phyloP scores from a whole-genome alignment of 1,140 invertebrate genomes.

The Paralvinella palmiformis region DNA sequence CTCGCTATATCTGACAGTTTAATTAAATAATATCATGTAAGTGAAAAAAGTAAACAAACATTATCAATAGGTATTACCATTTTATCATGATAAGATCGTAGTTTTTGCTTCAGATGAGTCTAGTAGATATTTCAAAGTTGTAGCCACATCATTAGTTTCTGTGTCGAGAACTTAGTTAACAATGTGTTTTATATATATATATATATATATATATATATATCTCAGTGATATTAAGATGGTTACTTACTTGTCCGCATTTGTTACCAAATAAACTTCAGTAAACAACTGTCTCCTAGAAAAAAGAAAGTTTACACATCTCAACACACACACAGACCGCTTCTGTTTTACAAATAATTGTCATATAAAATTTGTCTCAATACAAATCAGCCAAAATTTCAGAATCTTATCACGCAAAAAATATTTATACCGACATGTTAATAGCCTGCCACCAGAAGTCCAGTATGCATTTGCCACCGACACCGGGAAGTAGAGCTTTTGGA shows the following conservation, averaged over 20 bases:
- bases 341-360: background rate
- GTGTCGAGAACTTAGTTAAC: too few relatives aligned
- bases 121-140: too few relatives aligned
- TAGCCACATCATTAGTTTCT: too few relatives aligned
- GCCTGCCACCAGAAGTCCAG: slow-evolving; percentile 20
- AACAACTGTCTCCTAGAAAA: slow-evolving; percentile 31
- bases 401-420: background rate
- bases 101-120: too few relatives aligned
- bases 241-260: slow-evolving; percentile 38
- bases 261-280: slow-evolving; percentile 36
- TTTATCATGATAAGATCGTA: too few relatives aligned
- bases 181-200: too few relatives aligned
- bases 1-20: background rate
- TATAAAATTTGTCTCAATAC: background rate
- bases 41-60: background rate
- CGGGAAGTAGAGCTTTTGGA: slow-evolving; percentile 16
- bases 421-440: slow-evolving; percentile 7
- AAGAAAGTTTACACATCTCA: background rate
- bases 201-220: too few relatives aligned
- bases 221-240: background rate
- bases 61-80: too few relatives aligned
- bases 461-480: slow-evolving; percentile 11
- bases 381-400: background rate
- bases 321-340: too few relatives aligned
- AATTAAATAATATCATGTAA: background rate